phyloP scores from a whole-genome alignment of 2,113 vertebrate species.

The Atherinomorus stipes region DNA sequence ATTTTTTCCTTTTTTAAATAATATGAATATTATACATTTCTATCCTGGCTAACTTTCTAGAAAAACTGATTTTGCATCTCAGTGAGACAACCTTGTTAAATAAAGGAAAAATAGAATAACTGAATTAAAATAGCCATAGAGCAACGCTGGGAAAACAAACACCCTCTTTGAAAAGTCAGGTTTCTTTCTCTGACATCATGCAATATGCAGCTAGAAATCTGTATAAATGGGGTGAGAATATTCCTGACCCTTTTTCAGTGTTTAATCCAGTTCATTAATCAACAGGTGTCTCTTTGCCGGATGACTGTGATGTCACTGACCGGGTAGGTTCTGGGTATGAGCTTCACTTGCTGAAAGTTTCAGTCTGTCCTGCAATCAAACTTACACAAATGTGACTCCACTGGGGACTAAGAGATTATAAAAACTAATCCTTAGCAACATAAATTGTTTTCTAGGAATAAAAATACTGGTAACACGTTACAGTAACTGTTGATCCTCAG shows the following conservation, averaged over 20 bases:
- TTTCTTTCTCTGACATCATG: neutral
- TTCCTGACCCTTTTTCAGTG: no score
- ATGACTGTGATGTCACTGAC: neutral
- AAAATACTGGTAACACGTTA: conserved; percentile 7
- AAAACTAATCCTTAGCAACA: conserved; percentile 55
- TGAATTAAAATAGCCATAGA: no score
- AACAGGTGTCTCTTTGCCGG: conserved; percentile 11
- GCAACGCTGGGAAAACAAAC: no score
- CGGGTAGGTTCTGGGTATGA: neutral
- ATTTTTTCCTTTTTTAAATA: no score
- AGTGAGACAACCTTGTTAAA: no score
- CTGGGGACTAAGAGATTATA: conserved; percentile 47
- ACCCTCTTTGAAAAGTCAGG: no score
- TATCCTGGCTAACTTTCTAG: no score
- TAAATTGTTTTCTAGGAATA: conserved; percentile 43
- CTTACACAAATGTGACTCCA: conserved; percentile 43
- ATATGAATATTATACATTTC: no score
- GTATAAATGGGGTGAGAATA: no score
- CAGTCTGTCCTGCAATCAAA: conserved; percentile 34
- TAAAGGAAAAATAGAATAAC: no score
- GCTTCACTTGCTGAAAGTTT: conserved; percentile 26
- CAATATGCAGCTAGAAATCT: no score
- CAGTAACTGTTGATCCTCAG: neutral
- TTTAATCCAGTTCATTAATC: conserved; percentile 1
- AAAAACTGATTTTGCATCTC: no score